Percentiles rank a stretch among this genome's conserved stretches.
Conservation (phyloP, 37 sponge, comb jelly and placozoan species). For the Crambe crambe region DNA sequence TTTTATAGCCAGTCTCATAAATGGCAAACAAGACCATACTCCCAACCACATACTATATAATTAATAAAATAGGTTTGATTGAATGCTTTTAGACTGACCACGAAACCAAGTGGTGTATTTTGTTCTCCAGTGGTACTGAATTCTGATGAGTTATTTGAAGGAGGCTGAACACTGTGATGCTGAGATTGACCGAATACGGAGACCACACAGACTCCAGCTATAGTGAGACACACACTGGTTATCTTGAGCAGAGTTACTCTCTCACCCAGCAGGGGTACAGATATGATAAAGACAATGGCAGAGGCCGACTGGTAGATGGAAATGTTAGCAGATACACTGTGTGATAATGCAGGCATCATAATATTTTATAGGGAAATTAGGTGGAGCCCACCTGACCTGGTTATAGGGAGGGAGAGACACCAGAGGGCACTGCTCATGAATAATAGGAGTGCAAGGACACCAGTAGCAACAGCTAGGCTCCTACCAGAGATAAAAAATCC, state of each 20-base stretch:
- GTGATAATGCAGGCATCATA: conserved; percentile 7
- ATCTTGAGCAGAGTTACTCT: conserved; percentile 77
- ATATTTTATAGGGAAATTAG: not conserved
- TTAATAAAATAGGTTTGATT: too few species aligned
- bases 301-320: conserved; percentile 79
- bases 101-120: conserved; percentile 30
- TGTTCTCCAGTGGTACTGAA: not conserved
- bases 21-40: conserved; percentile 22
- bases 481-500: conserved; percentile 1
- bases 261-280: conserved; percentile 78
- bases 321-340: conserved; percentile 79
- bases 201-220: conserved; percentile 31
- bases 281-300: conserved; percentile 70
- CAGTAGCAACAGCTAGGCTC: conserved; percentile 21
- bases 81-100: too few species aligned
- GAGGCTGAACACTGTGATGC: not conserved
- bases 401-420: conserved; percentile 70
- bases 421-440: conserved; percentile 39
- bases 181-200: conserved; percentile 18
- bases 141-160: not conserved
- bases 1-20: conserved; percentile 66
- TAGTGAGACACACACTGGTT: not conserved
- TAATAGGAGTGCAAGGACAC: conserved; percentile 17
- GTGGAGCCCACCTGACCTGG: conserved; percentile 29
- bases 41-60: not conserved